These are phyloP conservation scores for Gryllus bimaculatus DNA, from an alignment of 1,140 invertebrate genomes.

Conservation along the genomic window DNA sequence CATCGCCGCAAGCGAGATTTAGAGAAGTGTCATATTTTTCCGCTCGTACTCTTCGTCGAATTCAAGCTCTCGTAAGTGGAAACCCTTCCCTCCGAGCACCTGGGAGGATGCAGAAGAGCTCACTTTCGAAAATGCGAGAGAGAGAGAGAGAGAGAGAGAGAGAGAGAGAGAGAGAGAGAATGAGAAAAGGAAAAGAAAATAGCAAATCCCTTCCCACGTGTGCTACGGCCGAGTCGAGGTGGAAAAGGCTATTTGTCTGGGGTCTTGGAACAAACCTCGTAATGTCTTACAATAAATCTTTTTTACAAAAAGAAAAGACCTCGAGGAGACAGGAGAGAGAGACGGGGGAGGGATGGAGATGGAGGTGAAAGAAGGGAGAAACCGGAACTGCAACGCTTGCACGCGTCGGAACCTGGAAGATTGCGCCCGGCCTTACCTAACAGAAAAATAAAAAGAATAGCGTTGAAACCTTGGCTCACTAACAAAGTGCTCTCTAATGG, in stretches of 20 bases:
- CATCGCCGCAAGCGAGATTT: neutral
- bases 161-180: too few relatives aligned
- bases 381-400: neutral
- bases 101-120: neutral
- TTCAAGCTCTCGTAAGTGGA: neutral
- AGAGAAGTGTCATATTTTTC: neutral
- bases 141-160: too few relatives aligned
- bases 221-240: neutral
- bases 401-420: too few relatives aligned
- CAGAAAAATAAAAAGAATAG: too few relatives aligned
- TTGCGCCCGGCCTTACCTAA: too few relatives aligned
- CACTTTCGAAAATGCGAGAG: neutral
- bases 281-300: neutral
- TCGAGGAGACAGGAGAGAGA: neutral
- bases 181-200: neutral
- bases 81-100: neutral
- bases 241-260: neutral
- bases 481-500: too few relatives aligned
- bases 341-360: neutral
- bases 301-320: neutral
- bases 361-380: neutral
- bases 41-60: neutral
- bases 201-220: neutral
- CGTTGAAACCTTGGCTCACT: too few relatives aligned
- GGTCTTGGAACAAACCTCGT: neutral